Conservation (phyloP, 2,888 invertebrate genomes). For the Aphodius sticticus region DNA sequence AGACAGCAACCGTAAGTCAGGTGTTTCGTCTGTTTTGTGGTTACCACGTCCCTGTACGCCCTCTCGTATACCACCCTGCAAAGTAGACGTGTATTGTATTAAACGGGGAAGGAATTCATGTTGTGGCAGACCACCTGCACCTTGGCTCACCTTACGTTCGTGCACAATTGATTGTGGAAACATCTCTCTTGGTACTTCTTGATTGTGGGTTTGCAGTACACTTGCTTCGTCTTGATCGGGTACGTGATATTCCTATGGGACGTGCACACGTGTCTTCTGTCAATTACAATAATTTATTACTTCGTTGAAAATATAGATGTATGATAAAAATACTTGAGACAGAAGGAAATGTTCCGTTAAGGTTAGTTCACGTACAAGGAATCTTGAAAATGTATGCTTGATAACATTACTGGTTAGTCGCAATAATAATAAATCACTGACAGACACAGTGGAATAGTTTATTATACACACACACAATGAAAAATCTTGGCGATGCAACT, state of each 20-base stretch:
- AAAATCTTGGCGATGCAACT: background rate
- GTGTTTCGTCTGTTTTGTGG: constrained; percentile 60
- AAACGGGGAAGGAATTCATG: background rate
- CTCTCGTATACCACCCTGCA: constrained; percentile 64
- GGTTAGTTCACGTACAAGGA: background rate
- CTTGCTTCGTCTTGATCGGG: constrained; percentile 63
- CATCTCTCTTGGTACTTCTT: constrained; percentile 64
- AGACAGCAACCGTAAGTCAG: constrained; percentile 66
- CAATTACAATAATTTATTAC: background rate
- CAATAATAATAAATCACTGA: constrained; percentile 4
- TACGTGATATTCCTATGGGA: constrained; percentile 61
- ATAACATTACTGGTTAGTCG: background rate
- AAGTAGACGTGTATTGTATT: constrained; percentile 31
- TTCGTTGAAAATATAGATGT: background rate
- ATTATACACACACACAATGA: background rate
- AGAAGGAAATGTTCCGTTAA: background rate
- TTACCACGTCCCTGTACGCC: constrained; percentile 61
- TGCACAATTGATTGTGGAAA: constrained; percentile 63
- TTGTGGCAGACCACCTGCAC: background rate
- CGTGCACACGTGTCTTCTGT: constrained; percentile 65
- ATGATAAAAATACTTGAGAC: background rate
- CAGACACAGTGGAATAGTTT: background rate
- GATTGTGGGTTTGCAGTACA: constrained; percentile 64
- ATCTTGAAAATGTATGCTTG: background rate
- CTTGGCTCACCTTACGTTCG: constrained; percentile 59